A percentile compares a stretch with the other conserved stretches of the same genome.
These are phyloP conservation scores for Ptychadena robeensis DNA, from an alignment of 2,797 vertebrate species.

Conservation along the genomic window DNA sequence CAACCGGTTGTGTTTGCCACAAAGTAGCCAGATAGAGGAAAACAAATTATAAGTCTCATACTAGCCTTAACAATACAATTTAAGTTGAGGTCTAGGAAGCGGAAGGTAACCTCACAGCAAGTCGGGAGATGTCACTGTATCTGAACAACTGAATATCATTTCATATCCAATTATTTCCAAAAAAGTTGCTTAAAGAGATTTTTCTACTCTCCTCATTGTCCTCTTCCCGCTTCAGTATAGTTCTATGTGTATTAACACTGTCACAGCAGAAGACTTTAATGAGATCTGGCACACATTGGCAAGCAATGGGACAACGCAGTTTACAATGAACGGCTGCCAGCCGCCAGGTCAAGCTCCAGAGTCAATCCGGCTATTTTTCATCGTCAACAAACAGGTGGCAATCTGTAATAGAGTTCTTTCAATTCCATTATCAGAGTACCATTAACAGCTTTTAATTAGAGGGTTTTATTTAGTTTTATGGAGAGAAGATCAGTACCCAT, in stretches of 20 bases:
- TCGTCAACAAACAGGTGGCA: background rate
- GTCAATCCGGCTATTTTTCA: background rate
- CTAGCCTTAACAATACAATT: too few species aligned
- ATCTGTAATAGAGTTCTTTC: background rate
- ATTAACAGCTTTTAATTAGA: constrained; percentile 17
- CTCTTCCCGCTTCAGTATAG: background rate
- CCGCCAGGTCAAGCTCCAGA: background rate
- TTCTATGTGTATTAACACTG: background rate
- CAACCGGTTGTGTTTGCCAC: too few species aligned
- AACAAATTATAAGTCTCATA: too few species aligned
- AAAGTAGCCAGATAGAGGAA: too few species aligned
- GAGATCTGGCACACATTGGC: background rate
- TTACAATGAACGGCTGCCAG: background rate
- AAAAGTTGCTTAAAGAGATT: too few species aligned
- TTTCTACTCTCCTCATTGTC: background rate
- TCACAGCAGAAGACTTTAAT: background rate
- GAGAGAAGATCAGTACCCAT: background rate
- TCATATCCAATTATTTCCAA: too few species aligned
- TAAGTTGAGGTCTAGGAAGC: too few species aligned
- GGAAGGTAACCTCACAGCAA: too few species aligned
- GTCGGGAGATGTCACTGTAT: too few species aligned
- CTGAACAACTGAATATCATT: too few species aligned
- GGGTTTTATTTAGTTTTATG: background rate
- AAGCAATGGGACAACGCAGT: background rate
- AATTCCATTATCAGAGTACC: background rate